These are phyloP conservation scores for Heterodera schachtii DNA, from an alignment of 1,140 invertebrate species.

Conservation along the genomic window DNA sequence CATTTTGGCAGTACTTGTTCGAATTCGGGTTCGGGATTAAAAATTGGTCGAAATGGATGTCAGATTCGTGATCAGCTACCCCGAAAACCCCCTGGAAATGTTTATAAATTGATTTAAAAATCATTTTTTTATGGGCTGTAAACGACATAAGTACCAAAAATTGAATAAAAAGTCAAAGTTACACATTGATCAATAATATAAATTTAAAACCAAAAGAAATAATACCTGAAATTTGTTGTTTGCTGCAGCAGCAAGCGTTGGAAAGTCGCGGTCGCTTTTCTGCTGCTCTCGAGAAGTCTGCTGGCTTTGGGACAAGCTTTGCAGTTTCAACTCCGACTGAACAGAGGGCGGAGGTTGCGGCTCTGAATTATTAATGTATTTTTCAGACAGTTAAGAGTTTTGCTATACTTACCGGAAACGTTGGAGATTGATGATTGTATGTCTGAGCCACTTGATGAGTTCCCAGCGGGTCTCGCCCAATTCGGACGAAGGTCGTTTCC, in stretches of 20 bases:
- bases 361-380: not conserved
- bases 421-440: not conserved
- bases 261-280: conserved; percentile 55
- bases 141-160: no score
- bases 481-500: conserved; percentile 58
- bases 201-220: not conserved
- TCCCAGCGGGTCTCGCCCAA: conserved; percentile 55
- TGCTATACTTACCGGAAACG: not conserved
- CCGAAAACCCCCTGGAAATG: no score
- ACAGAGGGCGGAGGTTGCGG: not conserved
- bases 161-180: no score
- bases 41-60: no score
- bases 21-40: no score
- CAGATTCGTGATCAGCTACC: no score
- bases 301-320: conserved; percentile 26
- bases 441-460: not conserved
- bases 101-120: no score
- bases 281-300: conserved; percentile 19
- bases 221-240: conserved; percentile 26
- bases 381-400: no score
- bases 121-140: no score
- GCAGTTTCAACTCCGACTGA: not conserved
- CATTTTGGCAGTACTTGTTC: no score
- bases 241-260: conserved; percentile 50
- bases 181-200: no score